Base-by-base conservation (phyloP, 1,140 invertebrate genomes). In the Lepidurus packardi region DNA sequence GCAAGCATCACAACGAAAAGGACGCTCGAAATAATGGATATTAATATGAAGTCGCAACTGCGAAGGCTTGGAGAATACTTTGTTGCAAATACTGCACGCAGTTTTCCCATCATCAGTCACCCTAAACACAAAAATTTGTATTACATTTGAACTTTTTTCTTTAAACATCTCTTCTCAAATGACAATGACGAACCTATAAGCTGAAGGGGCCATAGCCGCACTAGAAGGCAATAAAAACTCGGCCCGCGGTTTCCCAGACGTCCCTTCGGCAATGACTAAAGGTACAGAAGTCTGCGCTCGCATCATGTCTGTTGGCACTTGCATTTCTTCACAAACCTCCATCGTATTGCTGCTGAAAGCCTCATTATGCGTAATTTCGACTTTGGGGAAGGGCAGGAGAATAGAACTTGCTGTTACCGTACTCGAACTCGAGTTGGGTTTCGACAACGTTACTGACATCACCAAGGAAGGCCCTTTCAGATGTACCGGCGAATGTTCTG, bases 21-120 rank as follows among this genome's bases (percentile, higher is more conserved):
- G 94, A 74, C 94, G 89, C 84, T 98, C 96, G 86, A 98, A 92
- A 82, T 96, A 97, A 85, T 98, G 96, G 82, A 97, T 97, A 85
- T 98, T 98, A 83, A 96, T 92, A 86, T 98, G 96, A 75, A 98
- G 87, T 77, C 91, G 89, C 80, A 98, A 86, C 84, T 98, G 95
- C 82, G 93, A 93, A 74, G 93, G 92, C 86, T 95, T 94, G 76
- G 90, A 91, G 85, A 98, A 98, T 78, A 91, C 90, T 86, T 97
- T 98, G 78, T 92, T 90, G 86, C 96, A 98, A 81, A 97, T 92
- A 74, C 88, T 89, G 84, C 96, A 98, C 34, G 93, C 89, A 81
- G 91, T 92, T 53, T 92, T 90, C 0, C 92, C 92, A 84, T 95
- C 93, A 82, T 92, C 92, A 80, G 89, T 88, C 73, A 90, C 85